phyloP scores from a whole-genome alignment of 2,797 vertebrate species.

The Tapera naevia region DNA sequence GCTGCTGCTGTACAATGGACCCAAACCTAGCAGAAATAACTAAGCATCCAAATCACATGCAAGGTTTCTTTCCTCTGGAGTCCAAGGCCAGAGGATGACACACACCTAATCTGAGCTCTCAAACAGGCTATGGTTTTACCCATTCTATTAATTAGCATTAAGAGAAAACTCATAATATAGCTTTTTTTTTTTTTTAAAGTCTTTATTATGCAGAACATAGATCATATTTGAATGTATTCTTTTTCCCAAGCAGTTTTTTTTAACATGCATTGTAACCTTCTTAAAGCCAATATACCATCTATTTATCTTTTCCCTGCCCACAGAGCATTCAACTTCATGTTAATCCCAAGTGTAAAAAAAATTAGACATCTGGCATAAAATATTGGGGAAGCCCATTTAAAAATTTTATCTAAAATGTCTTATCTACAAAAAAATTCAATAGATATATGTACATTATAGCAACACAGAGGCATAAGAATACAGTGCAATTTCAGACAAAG shows the following conservation, averaged over 20 bases:
- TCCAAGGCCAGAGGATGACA: neutral
- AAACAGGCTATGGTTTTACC: neutral
- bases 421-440: constrained; percentile 74
- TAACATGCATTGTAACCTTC: constrained; percentile 67
- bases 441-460: constrained; percentile 70
- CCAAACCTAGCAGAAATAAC: neutral
- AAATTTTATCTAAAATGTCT: constrained; percentile 74
- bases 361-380: constrained; percentile 70
- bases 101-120: neutral
- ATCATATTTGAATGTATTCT: constrained; percentile 61
- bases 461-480: constrained; percentile 62
- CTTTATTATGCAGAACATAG: constrained; percentile 76
- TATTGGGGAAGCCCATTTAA: constrained; percentile 58
- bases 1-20: rapidly evolving
- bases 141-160: neutral
- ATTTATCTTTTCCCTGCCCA: constrained; percentile 24
- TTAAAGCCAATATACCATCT: constrained; percentile 50
- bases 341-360: constrained; percentile 68
- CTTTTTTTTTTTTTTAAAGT: constrained; percentile 16
- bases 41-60: neutral
- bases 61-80: neutral
- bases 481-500: constrained; percentile 68
- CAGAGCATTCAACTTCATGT: constrained; percentile 49
- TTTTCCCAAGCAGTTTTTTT: constrained; percentile 54
- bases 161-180: neutral